Percentiles rank a stretch among this genome's conserved stretches.
Conservation (phyloP, 2,797 vertebrate genomes). For the Halcyon leucocephala region DNA sequence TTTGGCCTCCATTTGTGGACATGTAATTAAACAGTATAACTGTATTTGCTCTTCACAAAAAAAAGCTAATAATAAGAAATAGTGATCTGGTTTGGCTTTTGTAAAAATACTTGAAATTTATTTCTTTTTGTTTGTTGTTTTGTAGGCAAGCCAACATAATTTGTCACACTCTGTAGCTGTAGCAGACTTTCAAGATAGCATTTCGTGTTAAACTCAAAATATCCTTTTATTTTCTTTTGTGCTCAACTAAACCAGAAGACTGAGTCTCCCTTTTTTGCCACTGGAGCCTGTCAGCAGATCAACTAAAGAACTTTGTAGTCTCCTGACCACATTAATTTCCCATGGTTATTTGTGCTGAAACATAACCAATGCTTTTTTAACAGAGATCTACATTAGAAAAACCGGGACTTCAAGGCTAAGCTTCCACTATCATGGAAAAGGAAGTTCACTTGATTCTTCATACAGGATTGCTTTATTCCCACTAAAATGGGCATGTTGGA, state of each 20-base stretch:
- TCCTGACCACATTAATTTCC: neutral
- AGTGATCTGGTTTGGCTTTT: neutral
- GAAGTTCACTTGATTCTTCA: neutral
- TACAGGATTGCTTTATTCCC: neutral
- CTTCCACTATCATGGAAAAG: neutral
- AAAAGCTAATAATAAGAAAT: neutral
- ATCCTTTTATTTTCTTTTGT: neutral
- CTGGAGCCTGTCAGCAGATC: neutral
- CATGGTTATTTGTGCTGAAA: neutral
- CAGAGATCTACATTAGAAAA: neutral
- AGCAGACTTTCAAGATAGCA: conserved; percentile 23
- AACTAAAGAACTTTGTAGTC: neutral
- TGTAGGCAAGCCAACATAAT: neutral
- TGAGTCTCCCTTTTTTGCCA: neutral
- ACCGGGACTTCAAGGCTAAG: neutral
- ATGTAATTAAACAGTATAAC: conserved; percentile 7
- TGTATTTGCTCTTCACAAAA: neutral
- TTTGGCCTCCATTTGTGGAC: neutral
- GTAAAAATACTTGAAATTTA: conserved; percentile 18
- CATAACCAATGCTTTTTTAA: neutral
- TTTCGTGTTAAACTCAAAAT: neutral
- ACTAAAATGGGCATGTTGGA: neutral
- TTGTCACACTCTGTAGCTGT: neutral
- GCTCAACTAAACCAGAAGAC: neutral
- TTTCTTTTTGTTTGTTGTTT: conserved; percentile 4